Percentiles rank a stretch among this genome's conserved stretches.
Evolutionary conservation across 1,140 invertebrate genomes (phyloP).

Genomic region (Drosophila equinoxialis): DNA sequence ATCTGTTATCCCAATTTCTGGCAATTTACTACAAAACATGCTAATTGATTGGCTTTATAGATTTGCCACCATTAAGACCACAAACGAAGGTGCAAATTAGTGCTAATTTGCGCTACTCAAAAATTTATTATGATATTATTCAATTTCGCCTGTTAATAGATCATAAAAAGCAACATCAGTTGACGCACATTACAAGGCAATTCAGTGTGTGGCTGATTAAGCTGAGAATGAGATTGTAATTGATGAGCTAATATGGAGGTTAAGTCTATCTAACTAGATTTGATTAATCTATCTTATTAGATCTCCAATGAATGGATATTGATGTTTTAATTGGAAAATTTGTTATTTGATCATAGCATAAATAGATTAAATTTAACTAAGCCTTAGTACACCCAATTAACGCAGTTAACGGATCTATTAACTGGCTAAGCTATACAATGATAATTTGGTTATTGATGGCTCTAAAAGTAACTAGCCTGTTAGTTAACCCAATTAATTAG

Average conservation of each 20-base stretch:
- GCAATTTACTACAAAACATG: background rate
- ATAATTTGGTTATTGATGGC: too few species aligned
- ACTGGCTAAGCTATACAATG: too few species aligned
- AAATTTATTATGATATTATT: conserved; percentile 23
- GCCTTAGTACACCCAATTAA: too few species aligned
- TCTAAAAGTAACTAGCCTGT: too few species aligned
- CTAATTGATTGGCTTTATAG: background rate
- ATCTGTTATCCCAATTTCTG: background rate
- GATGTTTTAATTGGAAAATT: too few species aligned
- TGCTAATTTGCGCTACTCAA: background rate
- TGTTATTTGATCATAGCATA: too few species aligned
- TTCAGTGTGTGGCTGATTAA: background rate
- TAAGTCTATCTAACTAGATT: too few species aligned
- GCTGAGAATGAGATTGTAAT: conserved; percentile 5
- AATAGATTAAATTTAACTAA: too few species aligned
- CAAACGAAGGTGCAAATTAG: conserved; percentile 10
- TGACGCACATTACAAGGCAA: conserved; percentile 12
- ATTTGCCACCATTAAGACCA: conserved; percentile 3
- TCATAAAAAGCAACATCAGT: background rate
- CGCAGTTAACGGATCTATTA: too few species aligned
- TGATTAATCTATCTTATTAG: background rate
- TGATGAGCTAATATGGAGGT: background rate
- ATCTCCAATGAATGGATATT: background rate
- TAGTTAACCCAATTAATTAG: too few species aligned
- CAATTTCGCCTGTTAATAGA: conserved; percentile 1